These are phyloP conservation scores for Drosophila prostipennis DNA, from an alignment of 2,888 invertebrate species.

Conservation along the genomic window DNA sequence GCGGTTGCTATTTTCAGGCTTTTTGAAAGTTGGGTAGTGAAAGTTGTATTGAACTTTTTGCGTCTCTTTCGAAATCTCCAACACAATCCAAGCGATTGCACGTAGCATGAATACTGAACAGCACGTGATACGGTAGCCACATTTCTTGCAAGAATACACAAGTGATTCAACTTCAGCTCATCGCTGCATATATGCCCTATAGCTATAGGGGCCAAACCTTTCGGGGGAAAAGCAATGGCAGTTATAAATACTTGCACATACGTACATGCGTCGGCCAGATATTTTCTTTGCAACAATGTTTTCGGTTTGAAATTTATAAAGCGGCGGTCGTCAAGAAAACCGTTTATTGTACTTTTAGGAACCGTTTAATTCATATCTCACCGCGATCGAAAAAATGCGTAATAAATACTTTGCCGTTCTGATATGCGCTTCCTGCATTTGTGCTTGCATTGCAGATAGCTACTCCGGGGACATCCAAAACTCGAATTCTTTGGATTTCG, in stretches of 20 bases:
- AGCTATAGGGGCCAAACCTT: slow-evolving; percentile 16
- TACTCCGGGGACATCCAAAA: slow-evolving; percentile 71
- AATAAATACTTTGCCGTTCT: slow-evolving; percentile 20
- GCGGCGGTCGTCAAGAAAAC: slow-evolving; percentile 20
- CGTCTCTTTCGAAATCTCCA: slow-evolving; percentile 36
- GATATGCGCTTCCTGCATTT: slow-evolving; percentile 37
- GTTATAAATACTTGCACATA: slow-evolving; percentile 45
- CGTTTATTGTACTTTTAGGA: slow-evolving; percentile 45
- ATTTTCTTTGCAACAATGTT: slow-evolving; percentile 29
- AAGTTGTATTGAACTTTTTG: slow-evolving; percentile 49
- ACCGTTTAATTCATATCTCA: slow-evolving; percentile 35
- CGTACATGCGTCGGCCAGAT: slow-evolving; percentile 22
- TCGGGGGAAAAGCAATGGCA: slow-evolving; percentile 34
- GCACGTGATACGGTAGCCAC: slow-evolving; percentile 46
- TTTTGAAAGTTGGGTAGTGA: slow-evolving; percentile 50
- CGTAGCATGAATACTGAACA: slow-evolving; percentile 46
- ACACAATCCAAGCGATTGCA: slow-evolving; percentile 45
- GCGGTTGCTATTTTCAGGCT: slow-evolving; percentile 20
- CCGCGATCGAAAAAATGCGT: slow-evolving; percentile 33
- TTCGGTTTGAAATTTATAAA: slow-evolving; percentile 42
- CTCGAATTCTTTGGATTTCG: slow-evolving; percentile 70
- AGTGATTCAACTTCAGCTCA: slow-evolving; percentile 24
- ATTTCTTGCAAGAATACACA: slow-evolving; percentile 53
- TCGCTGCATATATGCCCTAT: slow-evolving; percentile 6
- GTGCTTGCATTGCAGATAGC: slow-evolving; percentile 24